Base-by-base conservation (phyloP, 2,113 vertebrate genomes). In the Boleophthalmus pectinirostris region DNA sequence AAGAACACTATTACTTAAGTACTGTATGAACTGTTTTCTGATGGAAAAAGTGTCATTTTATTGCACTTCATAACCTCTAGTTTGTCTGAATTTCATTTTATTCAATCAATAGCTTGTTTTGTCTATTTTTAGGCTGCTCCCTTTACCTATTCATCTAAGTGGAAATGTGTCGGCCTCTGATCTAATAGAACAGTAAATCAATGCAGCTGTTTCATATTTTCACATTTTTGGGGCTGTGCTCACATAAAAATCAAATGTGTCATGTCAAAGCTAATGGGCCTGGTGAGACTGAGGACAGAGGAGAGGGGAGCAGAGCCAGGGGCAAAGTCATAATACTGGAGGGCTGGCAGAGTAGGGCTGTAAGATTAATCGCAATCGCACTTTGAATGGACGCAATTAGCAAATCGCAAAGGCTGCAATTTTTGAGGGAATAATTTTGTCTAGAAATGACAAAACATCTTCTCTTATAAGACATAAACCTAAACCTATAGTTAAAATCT, bases 311-410 rank as follows among this genome's bases (percentile, higher is more conserved):
- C 38, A 43, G 75, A 68, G 82, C 87, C 72, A 0, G 61, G 16
- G 72, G 88, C 89, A 88, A 90, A 88, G 91, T 89, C 87, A 81
- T 43, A 43, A 11, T 11, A 43, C 38, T 43, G 38, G 38, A 43
- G 73, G 75, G 70, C 73, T 83, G 83, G 69, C 88, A 43, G 38
- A 11, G 38, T 9, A 43, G 38, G 38, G 9, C 38, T 1, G 38
- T 10, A 43, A 43, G 8, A 43, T 43, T 43, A 8, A 43, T 43
- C 38, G 38, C 38, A 43, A 38, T 38, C 8, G 35, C 35, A 38
- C 8, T 43, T 43, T 43, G 38, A 10, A 11, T 43, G 38, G 8
- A 10, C 38, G 9, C 38, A 43, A 10, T 43, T 43, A 9, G 38
- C 38, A 43, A 43, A 43, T 11, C 38, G 38, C 38, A 10, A 43